Evolutionary conservation across 2,797 vertebrate genomes (phyloP).

Genomic region (Micromesistius poutassou): DNA sequence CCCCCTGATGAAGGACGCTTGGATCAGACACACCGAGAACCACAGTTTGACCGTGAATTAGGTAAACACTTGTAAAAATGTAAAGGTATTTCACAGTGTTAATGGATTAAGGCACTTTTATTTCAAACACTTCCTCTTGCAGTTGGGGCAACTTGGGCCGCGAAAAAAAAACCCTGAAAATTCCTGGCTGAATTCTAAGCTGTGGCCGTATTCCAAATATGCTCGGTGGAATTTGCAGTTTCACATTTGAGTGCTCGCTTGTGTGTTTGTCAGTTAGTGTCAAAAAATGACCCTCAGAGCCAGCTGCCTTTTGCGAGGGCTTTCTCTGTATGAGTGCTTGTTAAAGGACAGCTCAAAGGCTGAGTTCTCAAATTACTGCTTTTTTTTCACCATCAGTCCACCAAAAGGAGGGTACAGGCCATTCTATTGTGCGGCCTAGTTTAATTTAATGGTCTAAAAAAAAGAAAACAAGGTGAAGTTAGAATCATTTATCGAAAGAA

Average conservation of each 20-base stretch:
- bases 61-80: background rate
- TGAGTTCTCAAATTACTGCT: slow-evolving; percentile 63
- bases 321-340: slow-evolving; percentile 44
- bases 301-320: slow-evolving; percentile 54
- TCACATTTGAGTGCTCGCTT: slow-evolving; percentile 33
- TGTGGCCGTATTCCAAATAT: slow-evolving; percentile 24
- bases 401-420: background rate
- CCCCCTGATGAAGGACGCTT: background rate
- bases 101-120: background rate
- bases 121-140: background rate
- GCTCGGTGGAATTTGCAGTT: slow-evolving; percentile 7
- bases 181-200: background rate
- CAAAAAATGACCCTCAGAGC: slow-evolving; percentile 53
- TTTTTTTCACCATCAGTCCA: background rate
- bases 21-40: background rate
- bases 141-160: background rate
- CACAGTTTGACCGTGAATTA: background rate
- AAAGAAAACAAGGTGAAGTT: slow-evolving; percentile 45
- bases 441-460: slow-evolving; percentile 40
- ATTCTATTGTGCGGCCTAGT: slow-evolving; percentile 46
- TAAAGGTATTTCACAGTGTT: background rate
- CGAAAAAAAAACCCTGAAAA: background rate
- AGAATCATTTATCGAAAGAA: slow-evolving; percentile 35
- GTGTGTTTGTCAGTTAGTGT: slow-evolving; percentile 58
- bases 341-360: slow-evolving; percentile 63